Evolutionary conservation across 2,797 vertebrate species (phyloP), one percentile per base, ranked within the genome.

Genomic region (Gadopsis bispinosus): DNA sequence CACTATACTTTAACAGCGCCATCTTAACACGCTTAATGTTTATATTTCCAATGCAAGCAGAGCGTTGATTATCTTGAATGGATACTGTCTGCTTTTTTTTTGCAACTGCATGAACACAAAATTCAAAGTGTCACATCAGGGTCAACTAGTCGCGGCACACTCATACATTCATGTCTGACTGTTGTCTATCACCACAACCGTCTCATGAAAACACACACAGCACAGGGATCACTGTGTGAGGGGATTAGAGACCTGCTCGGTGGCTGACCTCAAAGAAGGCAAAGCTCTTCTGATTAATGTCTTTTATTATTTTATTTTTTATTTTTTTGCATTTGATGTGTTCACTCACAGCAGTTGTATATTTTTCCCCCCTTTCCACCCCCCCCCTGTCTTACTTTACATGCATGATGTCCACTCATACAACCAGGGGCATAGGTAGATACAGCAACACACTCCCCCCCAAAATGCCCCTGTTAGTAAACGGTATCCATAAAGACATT

Each of bases 391-490:
- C 81, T 84, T 78, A 75, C 85, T 88, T 77, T 81, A 67, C 69
- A 74, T 91, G 87, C 88, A 89, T 87, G 86, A 83, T 33, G 69
- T 86, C 64, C 71, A 65, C 73, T 81, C 68, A 63, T 60, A 71
- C 74, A 75, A 94, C 85, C 95, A 97, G 97, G 96, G 95, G 92
- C 89, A 84, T 95, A 96, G 88, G 94, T 97, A 97, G 96, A 94
- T 91, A 95, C 92, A 96, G 90, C 97, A 96, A 96, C 95, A 97
- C 95, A 80, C 95, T 98, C 78, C 96, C 96, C 81, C 96, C 96
- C 88, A 97, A 96, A 97, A 97, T 98, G 97, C 96, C 96, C 94
- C 96, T 98, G 83, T 95, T 98, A 96, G 95, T 96, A 91, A 98
- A 96, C 68, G 93, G 96, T 95, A 96, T 96, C 95, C 95, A 96